These are phyloP conservation scores for Orestias chungarensis DNA, from an alignment of 2,797 vertebrate species.

Conservation along the genomic window DNA sequence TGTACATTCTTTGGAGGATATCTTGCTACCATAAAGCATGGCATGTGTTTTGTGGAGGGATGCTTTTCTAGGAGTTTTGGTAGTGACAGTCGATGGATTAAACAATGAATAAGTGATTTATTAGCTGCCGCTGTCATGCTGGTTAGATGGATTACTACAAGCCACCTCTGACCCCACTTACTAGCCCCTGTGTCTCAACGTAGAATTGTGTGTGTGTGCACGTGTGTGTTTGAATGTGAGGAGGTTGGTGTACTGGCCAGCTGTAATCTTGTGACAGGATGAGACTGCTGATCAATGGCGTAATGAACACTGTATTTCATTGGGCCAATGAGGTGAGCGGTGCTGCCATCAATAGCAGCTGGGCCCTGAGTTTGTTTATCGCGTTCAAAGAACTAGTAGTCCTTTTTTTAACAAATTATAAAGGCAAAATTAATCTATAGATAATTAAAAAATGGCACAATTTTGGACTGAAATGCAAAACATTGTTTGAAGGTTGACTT, in stretches of 20 bases:
- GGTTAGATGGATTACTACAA: constrained; percentile 88
- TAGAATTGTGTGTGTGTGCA: constrained; percentile 51
- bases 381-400: neutral
- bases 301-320: constrained; percentile 84
- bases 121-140: constrained; percentile 85
- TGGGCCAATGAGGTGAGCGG: constrained; percentile 78
- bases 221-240: constrained; percentile 42
- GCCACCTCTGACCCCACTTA: constrained; percentile 85
- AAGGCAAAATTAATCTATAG: too few relatives aligned
- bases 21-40: constrained; percentile 1
- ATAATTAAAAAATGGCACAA: neutral
- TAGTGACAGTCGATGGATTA: constrained; percentile 84
- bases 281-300: constrained; percentile 86
- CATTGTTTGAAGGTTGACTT: neutral
- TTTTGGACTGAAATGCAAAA: neutral
- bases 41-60: constrained; percentile 60
- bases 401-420: constrained; percentile 16
- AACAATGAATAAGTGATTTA: constrained; percentile 89
- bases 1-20: constrained; percentile 12
- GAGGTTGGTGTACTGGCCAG: constrained; percentile 75
- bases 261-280: constrained; percentile 85
- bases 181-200: constrained; percentile 73
- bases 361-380: constrained; percentile 14
- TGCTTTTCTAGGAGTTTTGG: constrained; percentile 78
- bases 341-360: constrained; percentile 42